These are phyloP conservation scores for Nephila pilipes DNA, from an alignment of 1,140 invertebrate genomes.

Conservation along the genomic window DNA sequence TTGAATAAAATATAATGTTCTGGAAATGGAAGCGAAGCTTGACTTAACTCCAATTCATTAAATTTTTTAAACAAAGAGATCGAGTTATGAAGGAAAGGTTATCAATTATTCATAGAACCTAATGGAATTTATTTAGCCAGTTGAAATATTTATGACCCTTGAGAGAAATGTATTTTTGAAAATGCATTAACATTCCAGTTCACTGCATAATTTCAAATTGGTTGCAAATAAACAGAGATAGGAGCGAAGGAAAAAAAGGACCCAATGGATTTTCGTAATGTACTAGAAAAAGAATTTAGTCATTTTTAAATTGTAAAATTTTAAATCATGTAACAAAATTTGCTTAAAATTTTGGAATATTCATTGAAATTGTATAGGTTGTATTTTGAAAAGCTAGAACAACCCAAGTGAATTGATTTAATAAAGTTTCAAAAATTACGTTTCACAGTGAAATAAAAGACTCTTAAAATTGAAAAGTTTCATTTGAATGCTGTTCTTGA, in stretches of 20 bases:
- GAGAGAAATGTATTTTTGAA: conserved; percentile 23
- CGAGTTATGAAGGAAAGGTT: not conserved
- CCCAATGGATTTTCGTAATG: not conserved
- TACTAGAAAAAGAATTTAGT: not conserved
- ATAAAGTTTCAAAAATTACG: not conserved
- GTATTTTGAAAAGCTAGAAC: not conserved
- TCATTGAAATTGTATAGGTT: not conserved
- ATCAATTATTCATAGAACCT: conserved; percentile 14
- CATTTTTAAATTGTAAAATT: not conserved
- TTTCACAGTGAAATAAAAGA: not conserved
- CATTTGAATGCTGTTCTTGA: no score
- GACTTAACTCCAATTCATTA: not conserved
- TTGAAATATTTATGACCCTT: conserved; percentile 35
- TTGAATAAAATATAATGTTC: conserved; percentile 33
- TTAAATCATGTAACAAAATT: not conserved
- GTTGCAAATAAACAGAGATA: not conserved
- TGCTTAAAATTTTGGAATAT: not conserved
- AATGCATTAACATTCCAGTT: conserved; percentile 1
- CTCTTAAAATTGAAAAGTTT: no score
- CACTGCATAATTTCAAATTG: conserved; percentile 1
- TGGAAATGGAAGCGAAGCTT: not conserved
- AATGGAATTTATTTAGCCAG: conserved; percentile 27
- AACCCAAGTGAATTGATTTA: conserved; percentile 10
- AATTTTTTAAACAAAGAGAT: not conserved
- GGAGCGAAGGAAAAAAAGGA: not conserved